Percentiles rank a stretch among this genome's conserved stretches.
Conservation (phyloP, 2,113 vertebrate genomes). For the Pogonocichla stellata region DNA sequence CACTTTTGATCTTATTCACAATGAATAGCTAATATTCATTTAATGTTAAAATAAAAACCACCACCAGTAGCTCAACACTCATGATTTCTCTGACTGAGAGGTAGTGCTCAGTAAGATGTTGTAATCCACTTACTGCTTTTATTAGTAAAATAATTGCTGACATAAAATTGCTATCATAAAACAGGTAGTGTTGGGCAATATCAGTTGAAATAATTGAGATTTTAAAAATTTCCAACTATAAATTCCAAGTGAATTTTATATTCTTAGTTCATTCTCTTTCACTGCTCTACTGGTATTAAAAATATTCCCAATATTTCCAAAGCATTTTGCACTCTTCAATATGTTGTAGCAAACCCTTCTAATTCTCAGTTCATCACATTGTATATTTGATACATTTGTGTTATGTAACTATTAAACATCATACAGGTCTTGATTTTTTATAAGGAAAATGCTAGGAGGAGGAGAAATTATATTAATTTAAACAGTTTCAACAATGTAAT, state of each 20-base stretch:
- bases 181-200: not conserved
- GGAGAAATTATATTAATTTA: not conserved
- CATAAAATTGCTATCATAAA: not conserved
- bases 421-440: not conserved
- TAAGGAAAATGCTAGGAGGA: not conserved
- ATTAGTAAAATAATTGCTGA: conserved; percentile 10
- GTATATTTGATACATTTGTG: not conserved
- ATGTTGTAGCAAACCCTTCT: not conserved
- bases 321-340: not conserved
- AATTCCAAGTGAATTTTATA: not conserved
- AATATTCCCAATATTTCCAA: not conserved
- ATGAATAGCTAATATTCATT: not conserved
- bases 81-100: not conserved
- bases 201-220: not conserved
- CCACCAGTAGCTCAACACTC: not conserved
- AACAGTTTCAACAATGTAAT: not conserved
- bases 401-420: not conserved
- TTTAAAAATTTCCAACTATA: not conserved
- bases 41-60: not conserved
- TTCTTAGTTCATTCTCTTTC: not conserved
- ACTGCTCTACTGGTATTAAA: not conserved
- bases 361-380: not conserved
- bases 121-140: not conserved
- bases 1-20: not conserved
- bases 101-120: not conserved